These are phyloP conservation scores for Tauraco hartlaubi DNA, from an alignment of 2,797 vertebrate species.

Conservation along the genomic window DNA sequence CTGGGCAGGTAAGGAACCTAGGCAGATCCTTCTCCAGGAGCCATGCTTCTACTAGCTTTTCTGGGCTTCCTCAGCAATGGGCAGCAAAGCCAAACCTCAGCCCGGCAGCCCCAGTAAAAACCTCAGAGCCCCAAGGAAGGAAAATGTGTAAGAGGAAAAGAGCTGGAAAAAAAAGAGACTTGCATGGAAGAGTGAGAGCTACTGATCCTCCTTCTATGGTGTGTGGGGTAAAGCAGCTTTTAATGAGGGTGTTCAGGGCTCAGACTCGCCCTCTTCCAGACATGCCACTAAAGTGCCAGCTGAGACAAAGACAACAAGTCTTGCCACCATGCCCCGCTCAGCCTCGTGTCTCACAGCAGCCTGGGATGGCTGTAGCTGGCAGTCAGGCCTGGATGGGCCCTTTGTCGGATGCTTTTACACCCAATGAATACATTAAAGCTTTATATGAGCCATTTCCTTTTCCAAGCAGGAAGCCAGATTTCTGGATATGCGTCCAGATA, in stretches of 20 bases:
- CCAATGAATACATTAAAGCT: neutral
- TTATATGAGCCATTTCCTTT: neutral
- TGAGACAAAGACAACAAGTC: neutral
- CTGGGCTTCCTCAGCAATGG: neutral
- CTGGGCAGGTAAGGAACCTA: neutral
- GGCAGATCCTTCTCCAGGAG: neutral
- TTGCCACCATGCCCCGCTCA: neutral
- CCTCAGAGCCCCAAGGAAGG: neutral
- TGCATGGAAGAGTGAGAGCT: neutral
- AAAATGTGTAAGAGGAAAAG: rapidly evolving
- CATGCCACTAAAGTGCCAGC: neutral
- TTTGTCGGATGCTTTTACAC: constrained; percentile 5
- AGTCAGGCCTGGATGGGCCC: constrained; percentile 59
- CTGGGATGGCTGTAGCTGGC: neutral
- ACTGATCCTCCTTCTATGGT: neutral
- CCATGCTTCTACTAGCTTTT: neutral
- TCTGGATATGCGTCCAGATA: neutral
- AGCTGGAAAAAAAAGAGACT: neutral
- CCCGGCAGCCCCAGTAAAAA: neutral
- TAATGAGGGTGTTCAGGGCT: constrained; percentile 40
- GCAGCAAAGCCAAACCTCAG: neutral
- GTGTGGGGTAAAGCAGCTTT: constrained; percentile 18
- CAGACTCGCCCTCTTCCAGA: neutral
- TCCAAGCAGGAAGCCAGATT: neutral
- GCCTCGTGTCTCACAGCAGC: neutral